These are phyloP conservation scores for Thecocarcelia acutangulata DNA, from an alignment of 2,888 invertebrate species.

Conservation along the genomic window DNA sequence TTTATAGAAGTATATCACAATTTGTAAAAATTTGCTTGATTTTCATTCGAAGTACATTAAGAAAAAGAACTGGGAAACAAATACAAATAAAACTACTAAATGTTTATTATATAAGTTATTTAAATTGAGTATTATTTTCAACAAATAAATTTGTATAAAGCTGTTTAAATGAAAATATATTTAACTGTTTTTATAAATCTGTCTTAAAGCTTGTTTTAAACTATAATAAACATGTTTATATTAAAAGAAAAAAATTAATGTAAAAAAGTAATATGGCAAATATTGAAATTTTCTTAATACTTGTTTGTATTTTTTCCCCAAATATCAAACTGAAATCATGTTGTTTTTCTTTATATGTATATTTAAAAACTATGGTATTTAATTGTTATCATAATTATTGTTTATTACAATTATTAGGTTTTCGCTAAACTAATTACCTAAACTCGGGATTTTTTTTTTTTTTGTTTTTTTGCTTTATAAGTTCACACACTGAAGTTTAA, in stretches of 20 bases:
- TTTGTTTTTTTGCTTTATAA: constrained; percentile 12
- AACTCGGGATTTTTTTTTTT: constrained; percentile 1
- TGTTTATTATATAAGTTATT: too few species aligned
- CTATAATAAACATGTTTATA: constrained; percentile 12
- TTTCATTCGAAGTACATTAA: constrained; percentile 31
- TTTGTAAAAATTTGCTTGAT: constrained; percentile 74
- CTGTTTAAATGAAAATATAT: constrained; percentile 26
- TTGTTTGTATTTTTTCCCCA: constrained; percentile 5
- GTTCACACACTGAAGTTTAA: constrained; percentile 61
- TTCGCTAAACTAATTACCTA: constrained; percentile 51
- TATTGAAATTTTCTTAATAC: constrained; percentile 40
- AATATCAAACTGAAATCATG: constrained; percentile 46
- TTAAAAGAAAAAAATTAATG: neutral
- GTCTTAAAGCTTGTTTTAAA: constrained; percentile 43
- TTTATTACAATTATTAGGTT: constrained; percentile 61
- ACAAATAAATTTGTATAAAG: constrained; percentile 5
- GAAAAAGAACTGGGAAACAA: neutral
- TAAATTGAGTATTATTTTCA: too few species aligned
- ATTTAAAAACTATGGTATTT: constrained; percentile 43
- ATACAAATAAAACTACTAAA: too few species aligned
- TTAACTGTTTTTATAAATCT: constrained; percentile 7
- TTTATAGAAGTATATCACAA: constrained; percentile 79
- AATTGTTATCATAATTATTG: constrained; percentile 46
- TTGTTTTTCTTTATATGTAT: constrained; percentile 37
- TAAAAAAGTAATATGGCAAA: constrained; percentile 44